Evolutionary conservation across 2,113 vertebrate species (phyloP), one percentile per base, ranked within the genome.

Genomic region (Rana temporaria): DNA sequence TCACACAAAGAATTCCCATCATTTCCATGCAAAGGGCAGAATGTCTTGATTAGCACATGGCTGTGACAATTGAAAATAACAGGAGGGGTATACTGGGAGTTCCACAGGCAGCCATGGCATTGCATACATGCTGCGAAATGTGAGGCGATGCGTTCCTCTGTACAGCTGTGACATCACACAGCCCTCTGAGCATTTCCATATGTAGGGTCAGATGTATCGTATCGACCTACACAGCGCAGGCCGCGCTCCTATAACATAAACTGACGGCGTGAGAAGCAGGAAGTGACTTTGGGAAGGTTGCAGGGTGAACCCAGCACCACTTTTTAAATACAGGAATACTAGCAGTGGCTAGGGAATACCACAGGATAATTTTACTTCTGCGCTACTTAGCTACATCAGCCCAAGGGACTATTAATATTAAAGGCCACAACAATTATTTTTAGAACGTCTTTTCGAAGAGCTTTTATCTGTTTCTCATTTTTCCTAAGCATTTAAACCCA

Each of bases 111-210:
- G n/a, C 42, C 65, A 18, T 30, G 26, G n/a, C 22, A 14, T 18
- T 26, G 60, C 64, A 18, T 81, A 12, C 24, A 59, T 64, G 12
- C 59, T 64, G 69, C 55, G 62, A 56, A 38, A 12, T 65, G 59
- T 64, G 68, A 64, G 78, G 42, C 38, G 48, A 14, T 34, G 59
- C 64, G 59, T 72, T 71, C 42, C 69, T 26, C 56, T 55, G 34
- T 32, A 65, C 79, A 81, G 79, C 68, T 81, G 79, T 71, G 62
- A 55, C 48, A 55, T 72, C 57, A 72, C 59, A 59, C 71, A 67
- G 78, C 38, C 78, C 53, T 48, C 69, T 80, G 56, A 80, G 22
- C 34, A 22, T 4, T 81, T 81, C 79, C 79, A 81, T 81, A 81
- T 81, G 79, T 72, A 56, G 38, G 11, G 34, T 55, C n/a, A 65